Conservation (phyloP, 2,113 vertebrate species). For the Aptenodytes patagonicus region DNA sequence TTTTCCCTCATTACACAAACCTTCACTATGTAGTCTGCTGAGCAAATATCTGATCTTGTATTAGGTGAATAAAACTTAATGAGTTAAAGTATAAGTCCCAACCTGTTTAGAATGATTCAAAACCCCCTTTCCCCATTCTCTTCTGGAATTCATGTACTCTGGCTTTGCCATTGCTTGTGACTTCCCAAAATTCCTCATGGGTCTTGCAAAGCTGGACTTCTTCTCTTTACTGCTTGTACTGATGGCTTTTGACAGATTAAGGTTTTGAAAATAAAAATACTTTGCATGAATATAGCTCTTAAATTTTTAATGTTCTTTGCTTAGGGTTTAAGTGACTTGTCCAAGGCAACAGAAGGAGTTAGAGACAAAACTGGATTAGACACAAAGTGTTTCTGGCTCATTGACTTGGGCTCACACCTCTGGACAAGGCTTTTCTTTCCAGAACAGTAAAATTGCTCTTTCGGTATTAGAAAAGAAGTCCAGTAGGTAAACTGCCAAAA, state of each 20-base stretch:
- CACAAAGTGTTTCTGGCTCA: neutral
- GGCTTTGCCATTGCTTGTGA: neutral
- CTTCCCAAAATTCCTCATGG: neutral
- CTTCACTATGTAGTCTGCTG: neutral
- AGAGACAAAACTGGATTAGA: slow-evolving; percentile 10
- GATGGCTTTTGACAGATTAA: neutral
- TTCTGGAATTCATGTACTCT: neutral
- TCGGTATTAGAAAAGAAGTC: neutral
- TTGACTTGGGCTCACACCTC: neutral
- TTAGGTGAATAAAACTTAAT: slow-evolving; percentile 31
- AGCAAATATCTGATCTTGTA: neutral
- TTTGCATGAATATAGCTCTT: neutral
- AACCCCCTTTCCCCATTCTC: neutral
- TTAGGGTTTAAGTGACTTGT: neutral
- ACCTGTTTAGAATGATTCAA: neutral
- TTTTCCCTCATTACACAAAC: slow-evolving; percentile 13
- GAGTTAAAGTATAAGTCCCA: neutral
- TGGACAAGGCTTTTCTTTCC: neutral
- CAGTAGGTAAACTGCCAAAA: neutral
- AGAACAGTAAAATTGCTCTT: slow-evolving; percentile 3
- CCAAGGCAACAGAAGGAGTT: neutral
- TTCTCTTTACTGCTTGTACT: neutral
- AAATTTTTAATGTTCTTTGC: neutral
- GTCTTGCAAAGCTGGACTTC: neutral
- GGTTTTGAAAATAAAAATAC: neutral